phyloP scores from a whole-genome alignment of 2,888 invertebrate genomes.

The Latrodectus elegans region DNA sequence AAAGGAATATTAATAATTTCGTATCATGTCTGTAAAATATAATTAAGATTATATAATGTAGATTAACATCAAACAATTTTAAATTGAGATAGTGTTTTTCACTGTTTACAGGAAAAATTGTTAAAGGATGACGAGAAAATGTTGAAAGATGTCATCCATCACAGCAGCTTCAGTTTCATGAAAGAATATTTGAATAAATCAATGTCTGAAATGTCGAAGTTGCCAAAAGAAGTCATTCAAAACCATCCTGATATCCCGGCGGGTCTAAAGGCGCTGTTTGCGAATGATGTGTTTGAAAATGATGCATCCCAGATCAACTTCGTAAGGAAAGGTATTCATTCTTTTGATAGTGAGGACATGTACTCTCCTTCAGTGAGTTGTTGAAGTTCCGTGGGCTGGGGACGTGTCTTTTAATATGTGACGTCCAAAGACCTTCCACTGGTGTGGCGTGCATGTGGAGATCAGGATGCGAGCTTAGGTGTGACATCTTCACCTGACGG shows the following conservation, averaged over 20 bases:
- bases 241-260: constrained; percentile 50
- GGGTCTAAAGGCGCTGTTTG: constrained; percentile 10
- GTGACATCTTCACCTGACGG: too few species aligned
- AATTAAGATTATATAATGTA: too few species aligned
- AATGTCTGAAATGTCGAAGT: not conserved
- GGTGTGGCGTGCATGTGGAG: too few species aligned
- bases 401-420: too few species aligned
- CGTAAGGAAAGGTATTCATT: constrained; percentile 46
- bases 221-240: constrained; percentile 32
- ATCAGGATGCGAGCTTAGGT: too few species aligned
- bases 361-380: too few species aligned
- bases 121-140: constrained; percentile 39
- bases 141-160: constrained; percentile 43
- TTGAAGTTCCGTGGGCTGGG: too few species aligned
- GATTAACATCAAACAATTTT: not conserved
- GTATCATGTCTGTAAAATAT: too few species aligned
- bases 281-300: not conserved
- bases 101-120: constrained; percentile 18
- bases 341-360: not conserved
- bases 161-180: constrained; percentile 57
- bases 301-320: constrained; percentile 8
- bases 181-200: constrained; percentile 29
- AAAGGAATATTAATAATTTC: too few species aligned
- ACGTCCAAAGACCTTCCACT: too few species aligned
- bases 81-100: not conserved